phyloP scores from a whole-genome alignment of 2,113 vertebrate genomes.

The Agelaius tricolor region DNA sequence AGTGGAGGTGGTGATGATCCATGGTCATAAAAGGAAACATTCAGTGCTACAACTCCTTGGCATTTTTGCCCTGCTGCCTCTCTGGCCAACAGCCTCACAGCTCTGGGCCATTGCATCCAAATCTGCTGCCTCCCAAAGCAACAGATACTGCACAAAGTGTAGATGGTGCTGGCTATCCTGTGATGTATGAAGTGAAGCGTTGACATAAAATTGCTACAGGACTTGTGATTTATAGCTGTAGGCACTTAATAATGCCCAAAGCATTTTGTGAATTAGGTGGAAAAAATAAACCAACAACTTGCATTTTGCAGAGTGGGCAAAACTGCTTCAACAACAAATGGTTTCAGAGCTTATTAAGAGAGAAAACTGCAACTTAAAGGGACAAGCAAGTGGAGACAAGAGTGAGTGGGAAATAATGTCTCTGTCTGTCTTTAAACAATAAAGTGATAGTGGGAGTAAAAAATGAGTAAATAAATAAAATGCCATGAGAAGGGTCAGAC shows the following conservation, averaged over 20 bases:
- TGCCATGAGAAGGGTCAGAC: neutral
- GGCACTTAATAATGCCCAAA: neutral
- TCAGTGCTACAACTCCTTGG: neutral
- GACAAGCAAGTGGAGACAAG: neutral
- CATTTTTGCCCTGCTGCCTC: neutral
- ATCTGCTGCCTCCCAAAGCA: neutral
- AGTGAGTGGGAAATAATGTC: neutral
- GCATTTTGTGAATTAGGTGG: neutral
- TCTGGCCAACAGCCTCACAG: neutral
- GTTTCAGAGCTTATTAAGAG: slow-evolving; percentile 37
- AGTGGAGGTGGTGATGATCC: neutral
- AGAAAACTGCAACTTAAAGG: slow-evolving; percentile 14
- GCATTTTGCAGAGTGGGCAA: slow-evolving; percentile 31
- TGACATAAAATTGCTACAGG: neutral
- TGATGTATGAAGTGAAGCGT: neutral
- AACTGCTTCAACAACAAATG: neutral
- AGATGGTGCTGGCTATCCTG: neutral
- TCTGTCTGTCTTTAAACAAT: neutral
- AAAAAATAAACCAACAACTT: neutral
- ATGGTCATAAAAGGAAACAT: neutral
- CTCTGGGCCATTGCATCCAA: neutral
- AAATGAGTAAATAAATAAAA: neutral
- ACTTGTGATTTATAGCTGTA: neutral
- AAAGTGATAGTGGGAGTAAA: neutral
- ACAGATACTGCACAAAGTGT: neutral